These are phyloP conservation scores for Procavia capensis DNA, from an alignment of 2,113 vertebrate genomes.

Conservation along the genomic window DNA sequence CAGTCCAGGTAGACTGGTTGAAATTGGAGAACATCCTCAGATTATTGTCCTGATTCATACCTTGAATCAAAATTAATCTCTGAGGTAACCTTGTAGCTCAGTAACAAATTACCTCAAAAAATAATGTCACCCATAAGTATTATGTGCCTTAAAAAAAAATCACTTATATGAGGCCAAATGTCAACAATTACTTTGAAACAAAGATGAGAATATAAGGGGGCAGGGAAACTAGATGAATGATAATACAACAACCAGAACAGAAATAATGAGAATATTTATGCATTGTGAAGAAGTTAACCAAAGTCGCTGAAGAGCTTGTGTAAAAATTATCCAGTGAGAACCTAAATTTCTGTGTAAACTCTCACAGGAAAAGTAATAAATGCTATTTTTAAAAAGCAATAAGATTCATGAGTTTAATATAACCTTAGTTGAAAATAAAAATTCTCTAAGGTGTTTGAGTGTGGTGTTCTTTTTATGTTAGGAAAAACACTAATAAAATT, in stretches of 20 bases:
- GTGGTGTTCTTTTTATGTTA: not conserved
- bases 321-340: no score
- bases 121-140: not conserved
- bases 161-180: not conserved
- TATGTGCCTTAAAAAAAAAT: not conserved
- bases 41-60: not conserved
- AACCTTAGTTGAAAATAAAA: slow-evolving; percentile 11
- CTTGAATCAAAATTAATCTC: not conserved
- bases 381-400: not conserved
- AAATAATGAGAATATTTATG: no score
- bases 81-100: not conserved
- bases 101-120: not conserved
- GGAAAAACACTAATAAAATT: slow-evolving; percentile 2
- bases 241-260: not conserved
- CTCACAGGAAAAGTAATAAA: no score
- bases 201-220: not conserved
- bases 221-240: not conserved
- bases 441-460: not conserved
- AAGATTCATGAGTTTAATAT: not conserved
- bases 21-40: not conserved
- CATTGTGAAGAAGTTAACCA: no score
- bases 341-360: no score
- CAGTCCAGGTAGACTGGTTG: no score
- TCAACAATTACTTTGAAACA: not conserved
- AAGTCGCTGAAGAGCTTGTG: no score